phyloP scores from a whole-genome alignment of 2,888 invertebrate species.

The Tipula vernalis region DNA sequence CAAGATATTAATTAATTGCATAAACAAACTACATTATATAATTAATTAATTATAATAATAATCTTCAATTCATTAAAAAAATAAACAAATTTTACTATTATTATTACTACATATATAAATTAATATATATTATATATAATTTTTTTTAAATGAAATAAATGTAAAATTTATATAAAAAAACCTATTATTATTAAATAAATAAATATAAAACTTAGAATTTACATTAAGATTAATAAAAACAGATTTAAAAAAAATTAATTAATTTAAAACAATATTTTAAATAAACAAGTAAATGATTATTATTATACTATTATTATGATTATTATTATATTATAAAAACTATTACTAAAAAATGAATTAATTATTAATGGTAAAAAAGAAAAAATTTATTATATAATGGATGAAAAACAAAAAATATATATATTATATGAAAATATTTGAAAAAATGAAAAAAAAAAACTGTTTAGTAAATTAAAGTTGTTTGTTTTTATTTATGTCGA shows the following conservation, averaged over 20 bases:
- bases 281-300: constrained; percentile 4
- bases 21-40: not conserved
- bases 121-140: not conserved
- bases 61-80: not conserved
- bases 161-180: not conserved
- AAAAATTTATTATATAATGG: not conserved
- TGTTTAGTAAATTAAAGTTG: not conserved
- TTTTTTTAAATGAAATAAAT: not conserved
- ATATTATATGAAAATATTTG: not conserved
- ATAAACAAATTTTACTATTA: not conserved
- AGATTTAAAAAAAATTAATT: not conserved
- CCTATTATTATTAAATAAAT: not conserved
- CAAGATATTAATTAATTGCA: not conserved
- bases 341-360: not conserved
- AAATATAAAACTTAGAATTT: not conserved
- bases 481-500: not conserved
- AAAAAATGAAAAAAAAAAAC: not conserved
- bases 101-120: constrained; percentile 1
- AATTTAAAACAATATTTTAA: not conserved
- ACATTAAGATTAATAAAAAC: not conserved
- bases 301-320: not conserved
- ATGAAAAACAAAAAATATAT: not conserved
- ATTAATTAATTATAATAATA: not conserved
- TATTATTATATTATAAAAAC: not conserved
- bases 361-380: constrained; percentile 4